Evolutionary conservation across 2,113 vertebrate species (phyloP).

Genomic region (Petrocephalus zakoni): DNA sequence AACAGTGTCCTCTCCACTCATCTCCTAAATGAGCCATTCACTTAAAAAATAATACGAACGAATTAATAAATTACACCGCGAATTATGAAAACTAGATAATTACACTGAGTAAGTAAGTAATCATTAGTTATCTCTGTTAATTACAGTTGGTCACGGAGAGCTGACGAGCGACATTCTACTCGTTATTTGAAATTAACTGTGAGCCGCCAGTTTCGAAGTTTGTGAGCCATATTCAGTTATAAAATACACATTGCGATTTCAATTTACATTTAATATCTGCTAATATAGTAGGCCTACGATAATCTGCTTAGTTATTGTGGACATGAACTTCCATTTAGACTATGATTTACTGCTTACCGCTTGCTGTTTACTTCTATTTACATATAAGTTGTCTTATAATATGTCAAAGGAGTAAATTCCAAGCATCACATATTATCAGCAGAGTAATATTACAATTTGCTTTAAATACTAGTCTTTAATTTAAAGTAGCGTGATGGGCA

Average conservation of each 20-base stretch:
- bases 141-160: conserved; percentile 92
- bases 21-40: conserved; percentile 77
- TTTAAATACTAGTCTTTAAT: not conserved
- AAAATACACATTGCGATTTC: not conserved
- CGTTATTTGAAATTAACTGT: conserved; percentile 47
- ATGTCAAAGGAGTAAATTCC: not conserved
- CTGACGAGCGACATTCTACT: conserved; percentile 21
- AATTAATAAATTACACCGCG: conserved; percentile 99
- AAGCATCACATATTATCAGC: not conserved
- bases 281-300: not conserved
- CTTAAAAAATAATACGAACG: conserved; percentile 87
- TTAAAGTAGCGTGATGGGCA: not conserved
- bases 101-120: conserved; percentile 96
- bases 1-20: conserved; percentile 36
- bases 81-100: conserved; percentile 99
- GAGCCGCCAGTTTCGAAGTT: conserved; percentile 72
- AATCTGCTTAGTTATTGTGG: not conserved
- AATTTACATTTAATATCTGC: not conserved
- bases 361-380: no score
- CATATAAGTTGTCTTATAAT: not conserved
- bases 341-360: not conserved
- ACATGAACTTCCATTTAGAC: not conserved
- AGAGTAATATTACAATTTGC: not conserved
- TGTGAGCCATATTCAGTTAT: conserved; percentile 52
- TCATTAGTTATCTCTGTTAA: conserved; percentile 99